Evolutionary conservation across 2,888 invertebrate genomes (phyloP).

Genomic region (Dryobotodes eremita): DNA sequence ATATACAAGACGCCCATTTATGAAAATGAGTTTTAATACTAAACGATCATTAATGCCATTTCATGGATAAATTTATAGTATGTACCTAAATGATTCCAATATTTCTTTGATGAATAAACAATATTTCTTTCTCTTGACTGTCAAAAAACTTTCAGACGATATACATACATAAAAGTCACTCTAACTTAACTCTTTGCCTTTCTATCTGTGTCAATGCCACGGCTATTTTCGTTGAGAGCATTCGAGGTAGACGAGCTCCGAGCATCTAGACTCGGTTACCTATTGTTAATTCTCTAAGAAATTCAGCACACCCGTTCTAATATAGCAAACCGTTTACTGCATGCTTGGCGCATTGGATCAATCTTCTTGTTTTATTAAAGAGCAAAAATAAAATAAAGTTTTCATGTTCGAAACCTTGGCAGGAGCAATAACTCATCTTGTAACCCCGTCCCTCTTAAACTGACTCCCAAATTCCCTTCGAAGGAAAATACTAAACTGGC

Average conservation of each 20-base stretch:
- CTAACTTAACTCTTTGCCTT: constrained; percentile 8
- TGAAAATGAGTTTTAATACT: background rate
- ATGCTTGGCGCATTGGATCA: constrained; percentile 1
- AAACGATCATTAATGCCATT: background rate
- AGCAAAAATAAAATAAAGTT: constrained; percentile 28
- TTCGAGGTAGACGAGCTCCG: constrained; percentile 37
- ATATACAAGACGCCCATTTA: constrained; percentile 9
- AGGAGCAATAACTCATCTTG: constrained; percentile 39
- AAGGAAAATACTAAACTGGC: background rate
- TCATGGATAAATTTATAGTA: too few relatives aligned
- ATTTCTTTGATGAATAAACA: background rate
- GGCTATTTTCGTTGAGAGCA: constrained; percentile 49
- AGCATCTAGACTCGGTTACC: constrained; percentile 23
- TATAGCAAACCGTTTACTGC: constrained; percentile 4
- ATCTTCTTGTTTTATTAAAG: constrained; percentile 25
- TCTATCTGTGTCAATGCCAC: constrained; percentile 52
- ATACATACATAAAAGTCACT: background rate
- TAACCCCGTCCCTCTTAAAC: constrained; percentile 6
- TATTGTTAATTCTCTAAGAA: constrained; percentile 46
- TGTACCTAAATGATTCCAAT: background rate
- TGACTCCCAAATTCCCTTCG: constrained; percentile 1
- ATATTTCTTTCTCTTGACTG: background rate
- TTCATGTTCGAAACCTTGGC: constrained; percentile 34
- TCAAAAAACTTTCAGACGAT: background rate
- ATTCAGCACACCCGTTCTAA: background rate